Percentiles rank a stretch among this genome's conserved stretches.
These are phyloP conservation scores for Synodontis membranacea DNA, from an alignment of 2,113 vertebrate genomes.

Conservation along the genomic window DNA sequence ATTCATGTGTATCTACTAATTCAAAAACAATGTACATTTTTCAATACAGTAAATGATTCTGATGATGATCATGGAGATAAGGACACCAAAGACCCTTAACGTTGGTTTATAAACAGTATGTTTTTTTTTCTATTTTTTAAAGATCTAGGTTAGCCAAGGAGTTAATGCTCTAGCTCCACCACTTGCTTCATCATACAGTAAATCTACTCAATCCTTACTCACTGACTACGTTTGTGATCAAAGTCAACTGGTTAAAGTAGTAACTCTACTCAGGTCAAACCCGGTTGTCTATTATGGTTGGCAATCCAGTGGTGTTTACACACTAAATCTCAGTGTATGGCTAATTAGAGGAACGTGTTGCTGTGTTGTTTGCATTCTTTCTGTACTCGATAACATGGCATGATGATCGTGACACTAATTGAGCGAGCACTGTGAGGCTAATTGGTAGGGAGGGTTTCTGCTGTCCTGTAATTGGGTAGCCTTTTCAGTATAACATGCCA, in stretches of 20 bases:
- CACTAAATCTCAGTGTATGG: not conserved
- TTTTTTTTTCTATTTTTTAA: not conserved
- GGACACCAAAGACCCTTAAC: not conserved
- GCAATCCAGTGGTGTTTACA: slow-evolving; percentile 4
- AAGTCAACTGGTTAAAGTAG: not conserved
- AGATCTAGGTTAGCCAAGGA: not conserved
- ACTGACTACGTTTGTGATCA: not conserved
- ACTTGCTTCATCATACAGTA: not conserved
- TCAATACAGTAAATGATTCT: not conserved
- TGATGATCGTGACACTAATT: not conserved
- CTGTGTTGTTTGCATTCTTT: not conserved
- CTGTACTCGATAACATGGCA: not conserved
- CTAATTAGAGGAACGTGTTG: slow-evolving; percentile 7
- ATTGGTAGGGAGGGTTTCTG: not conserved
- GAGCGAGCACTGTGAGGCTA: slow-evolving; percentile 1
- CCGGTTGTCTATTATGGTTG: not conserved
- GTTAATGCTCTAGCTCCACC: not conserved
- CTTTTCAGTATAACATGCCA: slow-evolving; percentile 2
- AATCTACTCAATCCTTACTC: not conserved
- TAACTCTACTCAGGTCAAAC: not conserved
- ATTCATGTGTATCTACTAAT: not conserved
- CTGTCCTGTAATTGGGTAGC: slow-evolving; percentile 7
- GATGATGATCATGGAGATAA: not conserved
- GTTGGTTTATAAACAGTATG: not conserved
- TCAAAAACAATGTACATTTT: not conserved